Evolutionary conservation across 2,797 vertebrate genomes (phyloP), one percentile per base, ranked within the genome.

Genomic region (Spinus pinus): DNA sequence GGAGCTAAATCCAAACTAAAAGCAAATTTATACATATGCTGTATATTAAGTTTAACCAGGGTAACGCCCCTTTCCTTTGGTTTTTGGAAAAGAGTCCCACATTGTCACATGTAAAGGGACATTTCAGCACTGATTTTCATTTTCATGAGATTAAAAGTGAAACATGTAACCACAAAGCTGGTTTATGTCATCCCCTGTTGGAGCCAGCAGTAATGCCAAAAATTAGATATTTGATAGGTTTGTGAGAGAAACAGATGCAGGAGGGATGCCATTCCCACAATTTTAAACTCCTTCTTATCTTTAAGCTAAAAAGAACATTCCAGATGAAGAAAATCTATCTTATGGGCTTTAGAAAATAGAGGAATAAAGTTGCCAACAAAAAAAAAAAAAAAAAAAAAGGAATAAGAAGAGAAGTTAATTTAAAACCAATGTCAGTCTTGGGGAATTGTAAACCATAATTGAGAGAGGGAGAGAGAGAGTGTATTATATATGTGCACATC

Each of bases 161-260:
- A 98, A 98, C 98, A 97, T 98, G 98, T 97, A 98, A 98, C 98
- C 98, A 98, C 98, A 98, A 98, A 98, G 98, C 98, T 98, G 98
- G 98, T 98, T 98, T 98, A 98, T 98, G 98, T 98, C 98, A 98
- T 98, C 97, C 98, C 97, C 98, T 97, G 97, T 98, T 97, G 96
- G 97, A 98, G 98, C 98, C 98, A 97, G 97, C 97, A 95, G 96
- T 96, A 96, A 98, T 98, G 98, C 98, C 98, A 98, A 98, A 98
- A 98, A 98, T 98, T 98, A 98, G 98, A 98, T 98, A 98, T 98
- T 98, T 98, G 99, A 99, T 99, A 98, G 98, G 98, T 98, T 98
- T 98, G 98, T 98, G 98, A 98, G 98, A 98, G 98, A 98, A 99
- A 98, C 98, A 98, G 98, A 98, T 98, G 98, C 98, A 98, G 98